Base-by-base conservation (phyloP, 2,113 vertebrate species). In the Eolophus roseicapilla region DNA sequence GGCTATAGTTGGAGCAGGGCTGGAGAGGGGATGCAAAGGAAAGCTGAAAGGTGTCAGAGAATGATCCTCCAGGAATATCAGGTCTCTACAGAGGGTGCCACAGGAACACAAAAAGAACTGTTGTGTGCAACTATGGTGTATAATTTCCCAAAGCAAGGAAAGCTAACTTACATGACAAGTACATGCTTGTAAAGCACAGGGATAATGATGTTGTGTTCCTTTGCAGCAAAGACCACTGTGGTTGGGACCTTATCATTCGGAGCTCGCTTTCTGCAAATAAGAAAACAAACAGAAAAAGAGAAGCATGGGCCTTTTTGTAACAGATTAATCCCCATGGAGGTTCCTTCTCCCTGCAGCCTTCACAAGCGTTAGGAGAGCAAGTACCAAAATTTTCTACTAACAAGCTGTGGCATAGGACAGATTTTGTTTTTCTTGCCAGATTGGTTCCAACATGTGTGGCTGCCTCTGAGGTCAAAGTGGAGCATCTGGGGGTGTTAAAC, bases 161-260 rank as follows among this genome's bases (percentile, higher is more conserved):
- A 60, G 35, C 10, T 27, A 60, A 25, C 24, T 49, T 12, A 11
- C 19, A 2, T 33, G 33, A 17, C 11, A 49, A 31, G 15, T 10
- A 20, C 35, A 9, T 8, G 13, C 52, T 49, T 24, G 24, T 23
- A 17, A 31, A 67, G 74, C 16, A 17, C 41, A 13, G 46, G n/a
- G 57, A 10, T 33, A 53, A 20, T 0, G 0, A 29, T 20, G 29
- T 3, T 23, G 8, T 17, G 46, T 43, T 65, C 44, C 31, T 55
- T 13, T 37, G 35, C 63, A 83, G 62, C 39, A 52, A 62, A 55
- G 64, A 39, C 19, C 19, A 12, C 8, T 12, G 6, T 5, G 21
- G 39, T 1, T 44, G n/a, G n/a, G 50, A 25, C 33, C n/a, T 35
- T 35, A 29, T 0, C 1, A 11, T 29, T 47, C 3, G 0, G 83